Percentiles rank a stretch among this genome's conserved stretches.
Conservation (phyloP, 2,888 invertebrate species). For the Allygus modestus region DNA sequence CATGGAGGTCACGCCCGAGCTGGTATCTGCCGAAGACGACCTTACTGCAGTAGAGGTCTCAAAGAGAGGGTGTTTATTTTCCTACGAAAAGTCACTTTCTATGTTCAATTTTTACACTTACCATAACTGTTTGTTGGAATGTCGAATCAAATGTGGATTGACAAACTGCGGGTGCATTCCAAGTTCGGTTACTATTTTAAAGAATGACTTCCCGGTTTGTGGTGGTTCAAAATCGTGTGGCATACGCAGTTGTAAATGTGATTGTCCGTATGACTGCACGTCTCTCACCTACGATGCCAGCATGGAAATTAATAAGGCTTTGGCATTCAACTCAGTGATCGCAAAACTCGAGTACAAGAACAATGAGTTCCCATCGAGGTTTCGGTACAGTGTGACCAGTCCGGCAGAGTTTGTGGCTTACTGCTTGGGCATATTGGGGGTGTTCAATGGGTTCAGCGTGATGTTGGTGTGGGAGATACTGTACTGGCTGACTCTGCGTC, state of each 20-base stretch:
- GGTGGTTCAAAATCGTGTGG: background rate
- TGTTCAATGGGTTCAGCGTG: slow-evolving; percentile 1
- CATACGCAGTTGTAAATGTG: background rate
- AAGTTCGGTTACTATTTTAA: background rate
- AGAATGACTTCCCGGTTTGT: background rate
- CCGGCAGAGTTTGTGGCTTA: slow-evolving; percentile 4
- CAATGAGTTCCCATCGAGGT: background rate
- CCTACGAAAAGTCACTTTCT: background rate
- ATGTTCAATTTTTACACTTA: background rate
- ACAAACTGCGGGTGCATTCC: background rate
- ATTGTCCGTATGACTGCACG: background rate
- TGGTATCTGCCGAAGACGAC: background rate
- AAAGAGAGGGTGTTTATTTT: background rate
- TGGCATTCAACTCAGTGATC: background rate
- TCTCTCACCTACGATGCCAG: background rate
- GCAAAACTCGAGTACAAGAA: background rate
- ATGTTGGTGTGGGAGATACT: slow-evolving; percentile 6
- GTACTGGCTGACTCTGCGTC: slow-evolving; percentile 3
- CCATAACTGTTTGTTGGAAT: background rate
- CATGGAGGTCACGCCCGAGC: background rate
- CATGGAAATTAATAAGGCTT: background rate
- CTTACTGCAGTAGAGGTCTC: background rate
- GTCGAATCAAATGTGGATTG: background rate
- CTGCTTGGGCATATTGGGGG: background rate
- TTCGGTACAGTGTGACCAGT: background rate